Evolutionary conservation across 2,113 vertebrate species (phyloP), one percentile per base, ranked within the genome.

Genomic region (Pelecanus crispus): DNA sequence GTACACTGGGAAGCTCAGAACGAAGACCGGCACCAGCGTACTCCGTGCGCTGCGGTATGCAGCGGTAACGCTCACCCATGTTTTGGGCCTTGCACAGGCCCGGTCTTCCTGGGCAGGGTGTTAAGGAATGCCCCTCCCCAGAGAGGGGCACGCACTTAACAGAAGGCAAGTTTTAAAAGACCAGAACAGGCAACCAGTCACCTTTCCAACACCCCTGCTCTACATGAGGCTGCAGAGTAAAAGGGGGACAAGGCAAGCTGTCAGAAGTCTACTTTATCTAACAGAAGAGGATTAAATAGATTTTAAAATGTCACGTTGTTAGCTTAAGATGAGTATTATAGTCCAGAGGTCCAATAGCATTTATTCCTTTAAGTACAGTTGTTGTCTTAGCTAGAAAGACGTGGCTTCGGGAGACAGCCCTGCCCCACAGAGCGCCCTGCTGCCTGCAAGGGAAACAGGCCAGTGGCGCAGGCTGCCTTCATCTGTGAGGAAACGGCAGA

Each of bases 21-120:
- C 44, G 2, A 8, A 7, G 10, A 16, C 11, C 4, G 36, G 70
- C 66, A 61, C 1, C 13, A 3, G 79, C 21, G 10, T 5, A 1
- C 20, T 26, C 8, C 0, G 34, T 8, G 7, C 2, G 4, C 4
- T 9, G 13, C 2, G 24, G 50, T 2, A 6, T 1, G 1, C 34
- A 15, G 56, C 62, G 5, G 31, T 1, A 32, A 15, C 1, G 5
- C 52, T n/a, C 68, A 3, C 44, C 45, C 1, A 0, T 1, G 3
- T 2, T 15, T 2, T 6, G 17, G 59, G 52, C 38, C 44, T 26
- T 5, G 9, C 31, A 12, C 9, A 12, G n/a, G 18, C 17, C 13
- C 10, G 0, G 12, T 5, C 15, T 5, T 20, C 59, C 44, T 2
- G 7, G 34, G 52, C 20, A 1, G 58, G 66, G 4, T 1, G 14